phyloP scores from a whole-genome alignment of 1,140 invertebrate species.

The Orius insidiosus region DNA sequence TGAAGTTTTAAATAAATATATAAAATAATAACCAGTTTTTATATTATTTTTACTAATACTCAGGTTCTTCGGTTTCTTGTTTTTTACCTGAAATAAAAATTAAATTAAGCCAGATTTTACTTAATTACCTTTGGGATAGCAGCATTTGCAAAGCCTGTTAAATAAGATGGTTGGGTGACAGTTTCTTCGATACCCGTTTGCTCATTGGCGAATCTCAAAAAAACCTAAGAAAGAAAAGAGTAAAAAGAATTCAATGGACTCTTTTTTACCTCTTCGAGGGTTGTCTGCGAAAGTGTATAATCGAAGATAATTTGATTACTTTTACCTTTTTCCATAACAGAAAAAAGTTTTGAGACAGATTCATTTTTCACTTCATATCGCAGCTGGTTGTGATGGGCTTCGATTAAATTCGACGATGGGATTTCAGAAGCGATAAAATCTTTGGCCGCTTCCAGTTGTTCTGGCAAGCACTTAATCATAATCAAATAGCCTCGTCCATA shows the following conservation, averaged over 20 bases:
- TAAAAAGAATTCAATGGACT: not conserved
- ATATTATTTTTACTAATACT: too few species aligned
- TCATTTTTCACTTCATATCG: constrained; percentile 1
- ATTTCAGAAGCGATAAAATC: constrained; percentile 18
- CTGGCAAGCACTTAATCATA: constrained; percentile 25
- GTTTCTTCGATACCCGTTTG: constrained; percentile 9
- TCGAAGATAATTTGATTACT: constrained; percentile 30
- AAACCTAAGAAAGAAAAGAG: constrained; percentile 14
- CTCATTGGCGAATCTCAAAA: constrained; percentile 16
- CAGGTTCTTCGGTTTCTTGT: too few species aligned
- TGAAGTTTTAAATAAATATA: too few species aligned
- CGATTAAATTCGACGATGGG: constrained; percentile 19
- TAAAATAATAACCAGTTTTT: too few species aligned
- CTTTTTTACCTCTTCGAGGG: constrained; percentile 39
- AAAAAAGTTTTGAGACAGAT: constrained; percentile 23
- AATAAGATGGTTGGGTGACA: too few species aligned
- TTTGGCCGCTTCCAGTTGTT: constrained; percentile 19
- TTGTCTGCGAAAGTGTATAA: constrained; percentile 42
- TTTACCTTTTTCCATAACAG: constrained; percentile 29
- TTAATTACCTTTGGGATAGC: too few species aligned
- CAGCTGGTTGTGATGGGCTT: constrained; percentile 22
- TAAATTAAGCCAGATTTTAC: too few species aligned
- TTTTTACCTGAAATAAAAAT: too few species aligned
- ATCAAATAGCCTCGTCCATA: constrained; percentile 48
- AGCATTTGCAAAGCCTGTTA: too few species aligned